These are phyloP conservation scores for Mechanitis messenoides DNA, from an alignment of 2,888 invertebrate genomes.

Conservation along the genomic window DNA sequence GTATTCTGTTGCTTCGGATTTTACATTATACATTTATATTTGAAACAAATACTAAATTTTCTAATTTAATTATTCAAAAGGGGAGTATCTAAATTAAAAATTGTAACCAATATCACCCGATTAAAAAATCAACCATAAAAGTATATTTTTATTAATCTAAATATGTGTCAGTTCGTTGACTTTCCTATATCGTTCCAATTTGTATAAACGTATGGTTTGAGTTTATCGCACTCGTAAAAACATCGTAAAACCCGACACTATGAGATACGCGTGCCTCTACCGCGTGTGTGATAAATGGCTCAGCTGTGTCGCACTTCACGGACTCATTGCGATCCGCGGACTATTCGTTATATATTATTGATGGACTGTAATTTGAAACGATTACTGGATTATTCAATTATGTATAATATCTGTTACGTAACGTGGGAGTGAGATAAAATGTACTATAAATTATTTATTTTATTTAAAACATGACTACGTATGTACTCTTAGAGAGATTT, in stretches of 20 bases:
- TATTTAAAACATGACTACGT: no score
- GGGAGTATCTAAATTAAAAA: not conserved
- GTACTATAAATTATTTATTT: no score
- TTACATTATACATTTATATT: slow-evolving; percentile 32
- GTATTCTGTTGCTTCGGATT: slow-evolving; percentile 30
- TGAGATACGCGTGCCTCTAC: slow-evolving; percentile 24
- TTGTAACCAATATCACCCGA: slow-evolving; percentile 8
- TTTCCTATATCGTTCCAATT: slow-evolving; percentile 49
- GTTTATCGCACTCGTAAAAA: slow-evolving; percentile 57
- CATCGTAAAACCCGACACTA: slow-evolving; percentile 56
- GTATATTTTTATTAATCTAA: slow-evolving; percentile 17
- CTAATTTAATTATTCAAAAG: not conserved
- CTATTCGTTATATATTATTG: not conserved
- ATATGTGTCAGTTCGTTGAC: slow-evolving; percentile 49
- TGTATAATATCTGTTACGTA: no score
- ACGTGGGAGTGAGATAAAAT: no score
- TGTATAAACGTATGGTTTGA: slow-evolving; percentile 41
- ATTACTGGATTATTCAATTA: no score
- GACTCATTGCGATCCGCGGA: not conserved
- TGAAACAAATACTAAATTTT: slow-evolving; percentile 12
- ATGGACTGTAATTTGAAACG: not conserved
- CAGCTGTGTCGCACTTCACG: not conserved
- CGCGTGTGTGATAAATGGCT: slow-evolving; percentile 14
- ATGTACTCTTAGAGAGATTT: no score
- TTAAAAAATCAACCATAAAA: slow-evolving; percentile 22